Conservation (phyloP, 2,797 vertebrate species). For the Macroramphosus scolopax region DNA sequence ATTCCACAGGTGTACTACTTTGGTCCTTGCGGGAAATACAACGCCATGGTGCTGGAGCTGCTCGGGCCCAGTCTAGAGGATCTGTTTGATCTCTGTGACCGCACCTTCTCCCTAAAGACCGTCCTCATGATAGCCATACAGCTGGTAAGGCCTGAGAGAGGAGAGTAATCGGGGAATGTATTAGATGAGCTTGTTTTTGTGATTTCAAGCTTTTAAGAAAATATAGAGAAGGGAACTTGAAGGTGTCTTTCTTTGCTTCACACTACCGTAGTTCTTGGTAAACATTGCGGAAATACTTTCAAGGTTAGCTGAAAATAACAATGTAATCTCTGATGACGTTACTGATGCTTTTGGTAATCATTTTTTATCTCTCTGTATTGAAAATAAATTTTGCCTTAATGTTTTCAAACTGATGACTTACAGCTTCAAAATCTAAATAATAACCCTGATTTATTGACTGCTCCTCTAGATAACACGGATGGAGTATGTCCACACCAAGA, state of each 20-base stretch:
- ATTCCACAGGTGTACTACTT: constrained; percentile 99
- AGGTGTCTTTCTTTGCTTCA: neutral
- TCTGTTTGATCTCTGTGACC: constrained; percentile 96
- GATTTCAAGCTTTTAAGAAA: neutral
- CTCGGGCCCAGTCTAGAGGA: constrained; percentile 97
- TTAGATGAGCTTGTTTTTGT: neutral
- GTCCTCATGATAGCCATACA: constrained; percentile 99
- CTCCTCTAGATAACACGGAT: constrained; percentile 89
- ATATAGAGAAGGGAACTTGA: neutral
- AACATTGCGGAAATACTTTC: too few relatives aligned
- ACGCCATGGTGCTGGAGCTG: constrained; percentile 98
- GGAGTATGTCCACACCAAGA: constrained; percentile 97
- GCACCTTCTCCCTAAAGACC: constrained; percentile 97
- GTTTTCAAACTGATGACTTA: neutral
- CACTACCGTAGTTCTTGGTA: neutral
- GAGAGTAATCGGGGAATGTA: neutral
- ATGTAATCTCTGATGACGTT: too few relatives aligned
- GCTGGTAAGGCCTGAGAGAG: constrained; percentile 80
- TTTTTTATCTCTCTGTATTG: too few relatives aligned
- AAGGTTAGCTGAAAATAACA: too few relatives aligned
- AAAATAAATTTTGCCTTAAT: too few relatives aligned
- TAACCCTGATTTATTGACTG: neutral
- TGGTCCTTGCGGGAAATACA: constrained; percentile 97
- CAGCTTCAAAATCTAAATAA: neutral
- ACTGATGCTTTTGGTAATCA: too few relatives aligned